phyloP scores from a whole-genome alignment of 2,797 vertebrate species.

The Onychomys leucogaster region DNA sequence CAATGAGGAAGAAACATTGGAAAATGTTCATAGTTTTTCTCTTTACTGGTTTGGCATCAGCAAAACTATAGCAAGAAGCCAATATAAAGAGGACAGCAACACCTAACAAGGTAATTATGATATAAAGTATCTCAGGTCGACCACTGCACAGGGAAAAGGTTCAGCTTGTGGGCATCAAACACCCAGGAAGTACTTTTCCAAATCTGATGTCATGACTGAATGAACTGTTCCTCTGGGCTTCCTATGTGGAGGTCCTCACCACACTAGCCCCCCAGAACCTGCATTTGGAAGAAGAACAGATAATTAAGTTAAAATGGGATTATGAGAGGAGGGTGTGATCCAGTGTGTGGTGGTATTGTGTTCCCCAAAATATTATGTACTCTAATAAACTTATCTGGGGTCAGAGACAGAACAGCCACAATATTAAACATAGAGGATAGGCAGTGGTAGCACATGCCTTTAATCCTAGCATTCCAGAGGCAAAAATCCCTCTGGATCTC shows the following conservation, averaged over 20 bases:
- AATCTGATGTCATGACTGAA: neutral
- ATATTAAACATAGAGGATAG: too few species aligned
- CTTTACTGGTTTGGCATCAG: neutral
- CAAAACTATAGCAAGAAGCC: conserved; percentile 25
- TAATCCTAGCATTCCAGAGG: too few species aligned
- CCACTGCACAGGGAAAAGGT: neutral
- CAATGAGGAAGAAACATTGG: neutral
- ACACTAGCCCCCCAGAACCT: too few species aligned
- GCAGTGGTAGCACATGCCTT: too few species aligned
- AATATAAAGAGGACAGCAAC: neutral
- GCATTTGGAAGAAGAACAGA: neutral
- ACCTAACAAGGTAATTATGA: neutral
- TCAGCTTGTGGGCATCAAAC: neutral
- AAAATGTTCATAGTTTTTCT: conserved; percentile 21
- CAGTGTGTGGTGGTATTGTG: too few species aligned
- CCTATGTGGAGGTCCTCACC: neutral
- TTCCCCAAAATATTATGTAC: too few species aligned
- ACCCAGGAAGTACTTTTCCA: neutral
- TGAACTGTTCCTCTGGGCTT: neutral
- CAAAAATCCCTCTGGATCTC: too few species aligned
- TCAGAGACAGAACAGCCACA: too few species aligned
- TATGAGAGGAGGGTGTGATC: neutral
- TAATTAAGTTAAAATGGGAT: neutral
- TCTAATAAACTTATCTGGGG: too few species aligned
- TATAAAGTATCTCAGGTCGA: neutral